Evolutionary conservation across 2,113 vertebrate genomes (phyloP).

Genomic region (Sminthopsis crassicaudata): DNA sequence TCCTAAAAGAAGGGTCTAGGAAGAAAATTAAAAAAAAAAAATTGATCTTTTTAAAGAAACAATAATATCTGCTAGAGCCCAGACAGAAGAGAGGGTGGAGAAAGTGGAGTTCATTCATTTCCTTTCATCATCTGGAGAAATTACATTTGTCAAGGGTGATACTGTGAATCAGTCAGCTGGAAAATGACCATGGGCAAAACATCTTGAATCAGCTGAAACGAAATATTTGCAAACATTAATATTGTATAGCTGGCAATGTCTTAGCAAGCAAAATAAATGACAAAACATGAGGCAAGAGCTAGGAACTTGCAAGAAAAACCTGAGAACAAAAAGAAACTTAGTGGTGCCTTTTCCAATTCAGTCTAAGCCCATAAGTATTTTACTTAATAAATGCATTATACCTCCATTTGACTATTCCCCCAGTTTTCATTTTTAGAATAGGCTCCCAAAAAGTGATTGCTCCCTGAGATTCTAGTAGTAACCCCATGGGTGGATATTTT

Average conservation of each 20-base stretch:
- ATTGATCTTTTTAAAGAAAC: not conserved
- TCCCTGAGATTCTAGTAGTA: not conserved
- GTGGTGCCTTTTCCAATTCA: not conserved
- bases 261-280: slow-evolving; percentile 20
- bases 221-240: slow-evolving; percentile 55
- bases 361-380: not conserved
- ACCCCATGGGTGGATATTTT: not conserved
- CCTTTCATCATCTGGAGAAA: slow-evolving; percentile 7
- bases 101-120: not conserved
- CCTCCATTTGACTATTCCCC: not conserved
- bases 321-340: not conserved
- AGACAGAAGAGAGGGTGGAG: not conserved
- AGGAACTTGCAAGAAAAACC: not conserved
- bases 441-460: not conserved
- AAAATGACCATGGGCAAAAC: slow-evolving; percentile 33
- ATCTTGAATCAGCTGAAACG: slow-evolving; percentile 44
- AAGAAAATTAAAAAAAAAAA: not conserved
- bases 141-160: not conserved
- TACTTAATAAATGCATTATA: not conserved
- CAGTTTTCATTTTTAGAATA: not conserved
- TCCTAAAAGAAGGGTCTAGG: slow-evolving; percentile 9
- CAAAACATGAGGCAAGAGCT: not conserved
- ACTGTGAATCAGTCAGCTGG: not conserved
- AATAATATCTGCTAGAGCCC: not conserved
- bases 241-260: slow-evolving; percentile 27